phyloP scores from a whole-genome alignment of 2,797 vertebrate genomes.

The Pseudocheirus occidentalis region DNA sequence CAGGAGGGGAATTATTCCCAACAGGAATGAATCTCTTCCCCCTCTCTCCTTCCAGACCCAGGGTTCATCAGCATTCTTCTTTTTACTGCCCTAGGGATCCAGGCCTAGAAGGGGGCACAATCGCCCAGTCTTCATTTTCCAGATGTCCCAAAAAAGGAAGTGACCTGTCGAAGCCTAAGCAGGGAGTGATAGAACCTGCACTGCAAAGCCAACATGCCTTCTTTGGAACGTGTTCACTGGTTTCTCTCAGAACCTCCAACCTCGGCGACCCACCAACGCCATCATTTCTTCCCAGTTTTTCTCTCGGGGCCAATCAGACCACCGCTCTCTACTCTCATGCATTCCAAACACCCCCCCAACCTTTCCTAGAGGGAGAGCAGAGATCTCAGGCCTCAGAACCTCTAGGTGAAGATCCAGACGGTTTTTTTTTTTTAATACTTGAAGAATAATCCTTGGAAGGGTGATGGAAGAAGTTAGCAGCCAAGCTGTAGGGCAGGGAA shows the following conservation, averaged over 20 bases:
- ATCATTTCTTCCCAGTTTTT: background rate
- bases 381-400: background rate
- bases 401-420: background rate
- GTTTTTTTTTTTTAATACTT: background rate
- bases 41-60: background rate
- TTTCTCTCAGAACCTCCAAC: background rate
- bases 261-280: background rate
- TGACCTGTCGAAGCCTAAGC: background rate
- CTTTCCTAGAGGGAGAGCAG: background rate
- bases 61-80: background rate
- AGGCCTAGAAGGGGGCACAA: background rate
- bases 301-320: background rate
- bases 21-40: background rate
- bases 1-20: background rate
- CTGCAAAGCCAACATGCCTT: background rate
- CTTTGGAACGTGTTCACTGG: background rate
- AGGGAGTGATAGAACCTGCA: background rate
- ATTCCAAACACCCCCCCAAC: background rate
- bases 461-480: background rate
- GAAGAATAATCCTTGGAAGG: background rate
- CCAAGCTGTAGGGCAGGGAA: background rate
- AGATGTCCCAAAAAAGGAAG: too few species aligned
- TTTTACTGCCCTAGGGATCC: background rate
- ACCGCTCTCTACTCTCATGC: background rate
- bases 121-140: too few species aligned